These are phyloP conservation scores for Gobionotothen gibberifrons DNA, from an alignment of 2,797 vertebrate species.

Conservation along the genomic window DNA sequence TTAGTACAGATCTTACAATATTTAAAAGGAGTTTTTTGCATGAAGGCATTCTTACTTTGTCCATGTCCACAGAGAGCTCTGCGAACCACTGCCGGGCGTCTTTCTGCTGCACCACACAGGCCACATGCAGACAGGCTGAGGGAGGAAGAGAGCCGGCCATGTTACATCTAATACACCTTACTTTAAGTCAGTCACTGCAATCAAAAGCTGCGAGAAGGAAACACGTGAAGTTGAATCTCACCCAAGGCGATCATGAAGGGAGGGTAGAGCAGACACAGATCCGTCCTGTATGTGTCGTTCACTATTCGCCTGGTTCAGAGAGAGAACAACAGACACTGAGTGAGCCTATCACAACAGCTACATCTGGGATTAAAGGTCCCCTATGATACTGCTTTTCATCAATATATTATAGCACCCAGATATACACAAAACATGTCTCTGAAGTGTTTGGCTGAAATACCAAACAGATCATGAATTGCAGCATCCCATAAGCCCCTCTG, in stretches of 20 bases:
- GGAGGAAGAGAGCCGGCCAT: constrained; percentile 26
- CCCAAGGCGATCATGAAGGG: constrained; percentile 99
- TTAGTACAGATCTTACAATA: not conserved
- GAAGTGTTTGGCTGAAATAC: too few relatives aligned
- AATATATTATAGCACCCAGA: too few relatives aligned
- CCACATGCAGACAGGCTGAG: constrained; percentile 95
- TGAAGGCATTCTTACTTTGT: constrained; percentile 88
- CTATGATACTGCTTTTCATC: too few relatives aligned
- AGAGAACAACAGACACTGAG: constrained; percentile 22
- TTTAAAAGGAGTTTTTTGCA: not conserved
- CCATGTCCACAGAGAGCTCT: constrained; percentile 99
- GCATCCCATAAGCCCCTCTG: too few relatives aligned
- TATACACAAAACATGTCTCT: too few relatives aligned
- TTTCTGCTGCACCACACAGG: constrained; percentile 99
- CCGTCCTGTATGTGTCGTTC: constrained; percentile 99
- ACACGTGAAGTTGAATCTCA: constrained; percentile 73
- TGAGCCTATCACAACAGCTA: not conserved
- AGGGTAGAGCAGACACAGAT: constrained; percentile 98
- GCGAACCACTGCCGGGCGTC: constrained; percentile 99
- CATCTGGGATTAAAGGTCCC: not conserved
- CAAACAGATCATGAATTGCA: too few relatives aligned
- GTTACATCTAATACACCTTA: constrained; percentile 20
- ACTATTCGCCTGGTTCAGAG: constrained; percentile 93
- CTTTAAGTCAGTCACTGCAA: constrained; percentile 31
- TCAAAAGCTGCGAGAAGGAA: constrained; percentile 19